Conservation (phyloP, 35 echinoderm and acorn worm species). For the Patiria miniata region DNA sequence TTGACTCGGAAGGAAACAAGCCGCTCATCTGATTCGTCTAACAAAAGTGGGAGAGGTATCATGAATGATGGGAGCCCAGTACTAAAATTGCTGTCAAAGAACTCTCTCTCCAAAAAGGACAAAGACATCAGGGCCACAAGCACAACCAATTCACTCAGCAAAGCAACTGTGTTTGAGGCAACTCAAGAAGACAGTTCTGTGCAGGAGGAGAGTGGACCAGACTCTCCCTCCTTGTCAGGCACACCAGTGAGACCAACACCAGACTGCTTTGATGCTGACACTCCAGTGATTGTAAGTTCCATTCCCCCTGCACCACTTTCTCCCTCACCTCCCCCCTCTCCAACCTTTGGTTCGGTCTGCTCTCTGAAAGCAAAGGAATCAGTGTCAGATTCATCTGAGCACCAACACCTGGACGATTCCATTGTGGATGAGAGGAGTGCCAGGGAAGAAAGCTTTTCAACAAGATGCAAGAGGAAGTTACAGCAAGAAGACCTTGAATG, state of each 20-base stretch:
- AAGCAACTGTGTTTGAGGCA: too few relatives aligned
- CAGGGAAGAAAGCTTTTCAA: not conserved
- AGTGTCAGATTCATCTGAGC: not conserved
- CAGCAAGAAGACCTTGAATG: not conserved
- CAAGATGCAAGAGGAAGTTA: not conserved
- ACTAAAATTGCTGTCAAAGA: not conserved
- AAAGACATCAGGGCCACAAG: too few relatives aligned
- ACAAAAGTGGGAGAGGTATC: not conserved
- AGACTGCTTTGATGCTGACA: constrained; percentile 25
- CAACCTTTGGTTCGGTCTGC: not conserved
- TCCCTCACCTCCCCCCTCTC: constrained; percentile 4
- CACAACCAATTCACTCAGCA: too few relatives aligned
- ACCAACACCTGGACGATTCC: not conserved
- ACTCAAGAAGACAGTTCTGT: not conserved
- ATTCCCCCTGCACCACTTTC: not conserved
- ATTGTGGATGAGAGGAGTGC: not conserved
- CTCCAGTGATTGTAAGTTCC: not conserved
- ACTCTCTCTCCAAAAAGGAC: not conserved
- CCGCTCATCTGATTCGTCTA: too few relatives aligned
- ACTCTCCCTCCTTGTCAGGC: not conserved
- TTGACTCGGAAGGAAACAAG: not conserved
- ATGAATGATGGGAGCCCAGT: not conserved
- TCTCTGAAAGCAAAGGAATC: too few relatives aligned
- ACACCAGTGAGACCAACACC: constrained; percentile 6
- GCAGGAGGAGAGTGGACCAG: not conserved